Conservation (phyloP, 1,140 invertebrate genomes). For the Drosophila burlai region DNA sequence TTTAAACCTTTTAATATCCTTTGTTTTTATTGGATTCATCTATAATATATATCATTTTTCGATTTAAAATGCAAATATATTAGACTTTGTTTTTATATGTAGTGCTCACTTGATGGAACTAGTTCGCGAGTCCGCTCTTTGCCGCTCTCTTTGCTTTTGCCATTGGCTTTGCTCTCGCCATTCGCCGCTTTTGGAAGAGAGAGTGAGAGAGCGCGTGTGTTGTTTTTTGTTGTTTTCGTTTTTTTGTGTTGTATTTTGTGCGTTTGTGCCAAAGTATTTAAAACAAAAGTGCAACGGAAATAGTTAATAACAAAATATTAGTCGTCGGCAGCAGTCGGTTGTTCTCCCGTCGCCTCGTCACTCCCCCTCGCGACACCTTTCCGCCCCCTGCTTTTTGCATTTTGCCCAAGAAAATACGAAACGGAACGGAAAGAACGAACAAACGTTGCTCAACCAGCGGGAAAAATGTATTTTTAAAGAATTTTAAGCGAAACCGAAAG, state of each 20-base stretch:
- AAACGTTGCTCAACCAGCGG: conserved; percentile 28
- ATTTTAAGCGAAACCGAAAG: conserved; percentile 21
- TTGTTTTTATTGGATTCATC: no score
- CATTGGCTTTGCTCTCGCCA: conserved; percentile 7
- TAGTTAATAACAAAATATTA: conserved; percentile 64
- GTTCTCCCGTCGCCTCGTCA: conserved; percentile 23
- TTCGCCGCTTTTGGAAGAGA: conserved; percentile 16
- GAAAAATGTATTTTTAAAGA: conserved; percentile 55
- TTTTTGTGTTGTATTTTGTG: conserved; percentile 43
- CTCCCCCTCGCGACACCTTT: neutral
- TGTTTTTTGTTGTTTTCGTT: conserved; percentile 42
- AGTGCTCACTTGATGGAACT: neutral
- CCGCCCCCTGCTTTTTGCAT: conserved; percentile 1
- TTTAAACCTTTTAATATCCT: no score
- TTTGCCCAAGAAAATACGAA: conserved; percentile 16
- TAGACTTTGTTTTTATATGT: neutral
- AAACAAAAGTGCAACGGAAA: conserved; percentile 65
- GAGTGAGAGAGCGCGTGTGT: conserved; percentile 6
- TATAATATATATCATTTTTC: no score
- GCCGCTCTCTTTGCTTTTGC: conserved; percentile 5
- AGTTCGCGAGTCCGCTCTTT: conserved; percentile 1
- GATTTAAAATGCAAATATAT: neutral
- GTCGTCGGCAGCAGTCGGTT: conserved; percentile 53
- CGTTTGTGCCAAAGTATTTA: conserved; percentile 53
- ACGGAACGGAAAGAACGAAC: conserved; percentile 11